phyloP scores from a whole-genome alignment of 2,113 vertebrate species.

The Shinisaurus crocodilurus region DNA sequence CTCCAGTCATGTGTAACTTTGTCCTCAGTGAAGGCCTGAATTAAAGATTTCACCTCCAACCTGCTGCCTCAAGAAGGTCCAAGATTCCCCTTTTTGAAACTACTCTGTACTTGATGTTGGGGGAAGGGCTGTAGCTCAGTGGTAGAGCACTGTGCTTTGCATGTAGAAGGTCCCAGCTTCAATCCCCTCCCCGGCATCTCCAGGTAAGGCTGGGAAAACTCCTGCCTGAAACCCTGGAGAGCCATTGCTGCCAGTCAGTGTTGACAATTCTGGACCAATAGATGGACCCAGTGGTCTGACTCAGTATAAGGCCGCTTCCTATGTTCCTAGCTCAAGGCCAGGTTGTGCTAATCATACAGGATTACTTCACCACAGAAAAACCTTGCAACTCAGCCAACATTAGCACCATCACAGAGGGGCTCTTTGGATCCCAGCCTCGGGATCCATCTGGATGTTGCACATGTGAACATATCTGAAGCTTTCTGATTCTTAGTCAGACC shows the following conservation, averaged over 20 bases:
- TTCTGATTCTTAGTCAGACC: neutral
- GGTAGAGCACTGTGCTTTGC: too few relatives aligned
- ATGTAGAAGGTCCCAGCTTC: too few relatives aligned
- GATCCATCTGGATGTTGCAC: neutral
- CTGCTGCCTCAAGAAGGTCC: neutral
- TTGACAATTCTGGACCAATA: too few relatives aligned
- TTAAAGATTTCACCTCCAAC: neutral
- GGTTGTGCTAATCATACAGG: neutral
- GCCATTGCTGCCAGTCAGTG: too few relatives aligned
- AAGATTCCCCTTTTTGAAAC: neutral
- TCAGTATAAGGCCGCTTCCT: too few relatives aligned
- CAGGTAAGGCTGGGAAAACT: too few relatives aligned
- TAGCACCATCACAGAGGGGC: neutral
- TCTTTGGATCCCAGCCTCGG: neutral
- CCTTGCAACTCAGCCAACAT: neutral
- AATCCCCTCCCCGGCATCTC: too few relatives aligned
- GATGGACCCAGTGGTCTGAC: too few relatives aligned
- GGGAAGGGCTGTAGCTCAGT: too few relatives aligned
- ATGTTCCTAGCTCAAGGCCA: neutral
- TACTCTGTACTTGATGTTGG: neutral
- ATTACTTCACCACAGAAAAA: neutral
- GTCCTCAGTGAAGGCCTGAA: neutral
- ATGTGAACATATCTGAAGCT: neutral
- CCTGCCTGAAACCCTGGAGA: too few relatives aligned
- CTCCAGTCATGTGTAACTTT: neutral